Conservation (phyloP, 2,888 invertebrate species). For the Athripsodes cinereus region DNA sequence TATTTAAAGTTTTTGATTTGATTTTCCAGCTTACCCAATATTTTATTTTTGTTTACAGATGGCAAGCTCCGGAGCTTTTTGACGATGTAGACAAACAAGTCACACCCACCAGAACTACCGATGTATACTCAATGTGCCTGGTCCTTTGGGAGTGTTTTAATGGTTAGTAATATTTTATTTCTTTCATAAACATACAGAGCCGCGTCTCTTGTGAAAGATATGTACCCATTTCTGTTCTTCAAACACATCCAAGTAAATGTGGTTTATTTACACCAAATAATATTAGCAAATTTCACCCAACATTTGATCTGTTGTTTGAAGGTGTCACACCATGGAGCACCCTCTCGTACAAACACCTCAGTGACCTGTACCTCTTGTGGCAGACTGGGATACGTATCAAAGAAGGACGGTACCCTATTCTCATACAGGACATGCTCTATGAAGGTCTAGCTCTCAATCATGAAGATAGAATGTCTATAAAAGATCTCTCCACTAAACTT, state of each 20-base stretch:
- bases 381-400: slow-evolving; percentile 37
- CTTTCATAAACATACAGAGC: too few species aligned
- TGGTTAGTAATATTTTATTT: slow-evolving; percentile 32
- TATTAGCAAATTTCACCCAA: too few species aligned
- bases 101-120: slow-evolving; percentile 39
- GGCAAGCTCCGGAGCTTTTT: slow-evolving; percentile 47
- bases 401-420: slow-evolving; percentile 41
- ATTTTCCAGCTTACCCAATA: too few species aligned
- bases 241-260: too few species aligned
- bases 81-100: slow-evolving; percentile 36
- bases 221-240: too few species aligned
- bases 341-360: slow-evolving; percentile 37
- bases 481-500: slow-evolving; percentile 34
- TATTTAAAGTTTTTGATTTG: too few species aligned
- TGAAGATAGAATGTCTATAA: slow-evolving; percentile 34
- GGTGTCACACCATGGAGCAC: slow-evolving; percentile 42
- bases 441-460: slow-evolving; percentile 36
- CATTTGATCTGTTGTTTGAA: slow-evolving; percentile 26
- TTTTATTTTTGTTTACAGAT: slow-evolving; percentile 36
- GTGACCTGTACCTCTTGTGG: slow-evolving; percentile 40
- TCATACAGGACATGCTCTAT: slow-evolving; percentile 37
- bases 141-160: slow-evolving; percentile 47
- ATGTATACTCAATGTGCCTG: slow-evolving; percentile 42
- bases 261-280: too few species aligned
- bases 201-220: too few species aligned